Evolutionary conservation across 2,888 invertebrate species (phyloP), one percentile per base, ranked within the genome.

Genomic region (Drosophila mimica): DNA sequence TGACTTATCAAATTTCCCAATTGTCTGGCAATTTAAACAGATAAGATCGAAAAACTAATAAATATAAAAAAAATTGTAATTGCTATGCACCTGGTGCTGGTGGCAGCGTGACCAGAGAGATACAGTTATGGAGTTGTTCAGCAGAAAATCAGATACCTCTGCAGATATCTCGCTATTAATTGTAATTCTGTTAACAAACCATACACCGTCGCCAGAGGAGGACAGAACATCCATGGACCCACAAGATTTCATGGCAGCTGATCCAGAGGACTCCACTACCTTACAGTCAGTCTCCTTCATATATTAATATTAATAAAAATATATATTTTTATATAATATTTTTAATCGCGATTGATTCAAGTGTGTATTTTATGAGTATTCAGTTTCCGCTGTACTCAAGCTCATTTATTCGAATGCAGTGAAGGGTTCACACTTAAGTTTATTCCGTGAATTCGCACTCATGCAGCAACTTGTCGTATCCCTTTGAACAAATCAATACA

Each of bases 401-500:
- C 80, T 60, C 67, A 81, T 54, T 82, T 70, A 75, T 73, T 75
- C 30, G 64, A 48, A 66, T 60, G 71, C 71, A 80, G 52, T 70
- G 48, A 63, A 61, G 58, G 34, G 67, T 46, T 62, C 36, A 11
- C 51, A 34, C 40, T 13, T 25, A 36, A 34, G 43, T 51, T 54
- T 61, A 58, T 38, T 25, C 15, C 8, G 25, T 34, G 48, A 30
- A 38, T 31, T 63, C 52, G 59, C 56, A 76, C 70, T 76, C 66
- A 67, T 62, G 62, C 76, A 64, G 61, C 85, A 84, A 82, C 79
- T 89, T 84, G 59, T 72, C 68, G 82, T 61, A 70, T 74, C 62
- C 86, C 52, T 89, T 89, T 76, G 85, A 46, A 88, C 88, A 84
- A 88, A 84, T 85, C 84, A 89, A 85, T 89, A 74, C 49, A 59